Base-by-base conservation (phyloP, 2,797 vertebrate species). In the Anas bahamensis region DNA sequence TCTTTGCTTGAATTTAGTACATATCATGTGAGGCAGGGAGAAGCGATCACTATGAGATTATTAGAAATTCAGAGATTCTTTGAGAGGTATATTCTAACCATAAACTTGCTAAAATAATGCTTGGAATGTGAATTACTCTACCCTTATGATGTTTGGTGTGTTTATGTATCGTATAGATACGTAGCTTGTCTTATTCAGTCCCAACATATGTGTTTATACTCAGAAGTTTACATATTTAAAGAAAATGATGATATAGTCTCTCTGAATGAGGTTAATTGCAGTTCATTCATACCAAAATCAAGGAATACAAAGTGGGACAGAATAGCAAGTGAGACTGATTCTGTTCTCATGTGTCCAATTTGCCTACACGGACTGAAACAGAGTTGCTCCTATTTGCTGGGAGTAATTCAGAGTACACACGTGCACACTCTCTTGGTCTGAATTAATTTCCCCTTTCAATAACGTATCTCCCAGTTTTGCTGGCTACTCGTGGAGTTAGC, bases 241-340 rank as follows among this genome's bases (percentile, higher is more conserved):
- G 18, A 90, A 95, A 96, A 91, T 92, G 93, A 89, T 84, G 69
- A 74, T 61, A 39, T 24, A 28, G 60, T 91, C 69, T 90, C 73
- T 10, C 28, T 79, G 91, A 92, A 86, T 56, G 87, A 94, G 89
- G 94, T 94, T 97, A 96, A 95, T 86, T 93, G 90, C 74, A 89
- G 83, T 95, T 96, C 93, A 88, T 37, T 80, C 55, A 23, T 73
- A 83, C 24, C 0, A 3, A 89, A 89, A 68, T 81, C 1, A 2
- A 93, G 86, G 76, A 89, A 5, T 50, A 53, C 68, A 50, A 63
- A 83, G 31, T 83, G 65, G 50, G 61, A 66, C 39, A 31, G 81
- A 77, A 29, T 19, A 91, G 37, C 48, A 86, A 68, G 68, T 0
- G 1, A 83, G 73, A 50, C 85, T 73, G 50, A 55, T 71, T 78